Evolutionary conservation across 2,888 invertebrate genomes (phyloP).

Genomic region (Hanleya hanleyi): DNA sequence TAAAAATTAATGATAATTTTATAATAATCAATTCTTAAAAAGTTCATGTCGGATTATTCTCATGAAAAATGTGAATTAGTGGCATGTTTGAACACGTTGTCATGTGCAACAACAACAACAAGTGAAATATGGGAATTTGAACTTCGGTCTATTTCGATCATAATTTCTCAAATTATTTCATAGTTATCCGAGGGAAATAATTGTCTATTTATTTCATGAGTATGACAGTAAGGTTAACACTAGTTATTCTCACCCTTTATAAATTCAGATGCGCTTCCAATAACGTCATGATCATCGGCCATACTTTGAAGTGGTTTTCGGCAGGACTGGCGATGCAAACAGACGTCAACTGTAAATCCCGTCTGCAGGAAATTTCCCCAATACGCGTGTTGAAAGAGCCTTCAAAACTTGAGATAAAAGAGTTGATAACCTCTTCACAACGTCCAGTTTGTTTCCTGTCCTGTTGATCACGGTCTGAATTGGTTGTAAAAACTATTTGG

Average conservation of each 20-base stretch:
- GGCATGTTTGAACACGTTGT: not conserved
- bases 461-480: not conserved
- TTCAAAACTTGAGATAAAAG: not conserved
- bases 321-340: not conserved
- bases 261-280: slow-evolving; percentile 73
- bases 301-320: slow-evolving; percentile 42
- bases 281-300: slow-evolving; percentile 72
- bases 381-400: not conserved
- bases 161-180: too few species aligned
- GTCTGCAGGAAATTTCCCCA: not conserved
- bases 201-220: not conserved
- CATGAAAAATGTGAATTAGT: not conserved
- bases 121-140: not conserved
- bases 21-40: not conserved
- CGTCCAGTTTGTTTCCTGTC: not conserved
- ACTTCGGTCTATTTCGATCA: not conserved
- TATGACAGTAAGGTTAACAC: not conserved
- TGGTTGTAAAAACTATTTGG: not conserved
- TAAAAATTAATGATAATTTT: not conserved
- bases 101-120: too few species aligned
- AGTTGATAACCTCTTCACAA: not conserved
- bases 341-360: not conserved
- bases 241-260: slow-evolving; percentile 66
- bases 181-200: too few species aligned
- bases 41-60: not conserved